These are phyloP conservation scores for Promerops cafer DNA, from an alignment of 2,113 vertebrate species.

Conservation along the genomic window DNA sequence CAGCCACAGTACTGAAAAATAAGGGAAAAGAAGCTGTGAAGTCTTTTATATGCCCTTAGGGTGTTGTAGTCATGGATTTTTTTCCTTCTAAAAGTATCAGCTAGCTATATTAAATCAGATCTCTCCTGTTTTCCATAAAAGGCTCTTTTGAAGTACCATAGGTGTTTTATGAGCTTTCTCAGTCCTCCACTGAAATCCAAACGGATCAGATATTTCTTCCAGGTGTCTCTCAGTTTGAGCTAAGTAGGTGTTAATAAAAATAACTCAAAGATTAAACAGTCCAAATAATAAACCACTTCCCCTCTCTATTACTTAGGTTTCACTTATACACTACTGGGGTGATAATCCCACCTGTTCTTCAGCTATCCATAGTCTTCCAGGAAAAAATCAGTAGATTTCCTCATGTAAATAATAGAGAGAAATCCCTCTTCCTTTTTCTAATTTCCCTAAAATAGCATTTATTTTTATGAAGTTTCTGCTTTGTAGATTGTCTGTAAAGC, in stretches of 20 bases:
- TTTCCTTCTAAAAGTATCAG: neutral
- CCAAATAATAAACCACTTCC: neutral
- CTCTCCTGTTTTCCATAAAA: neutral
- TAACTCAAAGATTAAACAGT: neutral
- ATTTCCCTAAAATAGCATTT: accelerated
- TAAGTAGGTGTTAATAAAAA: conserved; percentile 1
- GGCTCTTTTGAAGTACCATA: neutral
- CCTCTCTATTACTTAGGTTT: neutral
- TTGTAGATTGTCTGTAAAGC: neutral
- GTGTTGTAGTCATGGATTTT: neutral
- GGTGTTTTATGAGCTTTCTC: neutral
- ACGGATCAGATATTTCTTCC: neutral
- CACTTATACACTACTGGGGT: neutral
- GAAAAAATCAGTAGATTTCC: neutral
- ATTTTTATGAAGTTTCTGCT: neutral
- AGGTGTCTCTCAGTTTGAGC: neutral
- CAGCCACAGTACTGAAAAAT: neutral
- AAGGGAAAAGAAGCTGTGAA: neutral
- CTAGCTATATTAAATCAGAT: neutral
- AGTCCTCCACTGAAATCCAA: neutral
- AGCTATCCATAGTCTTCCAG: neutral
- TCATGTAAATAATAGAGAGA: neutral
- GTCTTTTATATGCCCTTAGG: neutral
- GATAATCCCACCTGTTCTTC: neutral
- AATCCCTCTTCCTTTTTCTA: neutral